Conservation (phyloP, 2,113 vertebrate species). For the Callospermophilus lateralis region DNA sequence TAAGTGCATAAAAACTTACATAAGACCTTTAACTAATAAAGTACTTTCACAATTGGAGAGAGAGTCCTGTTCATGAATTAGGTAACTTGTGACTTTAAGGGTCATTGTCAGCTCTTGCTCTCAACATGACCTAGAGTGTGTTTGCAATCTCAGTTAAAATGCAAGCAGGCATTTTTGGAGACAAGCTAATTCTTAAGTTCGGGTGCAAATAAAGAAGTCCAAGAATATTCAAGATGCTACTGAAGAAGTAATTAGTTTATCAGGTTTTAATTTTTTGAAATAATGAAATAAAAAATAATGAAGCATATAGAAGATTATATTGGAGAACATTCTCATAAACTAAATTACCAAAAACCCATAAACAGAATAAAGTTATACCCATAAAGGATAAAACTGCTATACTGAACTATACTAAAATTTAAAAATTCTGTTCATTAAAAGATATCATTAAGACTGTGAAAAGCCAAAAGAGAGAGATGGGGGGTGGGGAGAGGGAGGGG, state of each 20-base stretch:
- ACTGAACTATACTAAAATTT: neutral
- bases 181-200: neutral
- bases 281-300: neutral
- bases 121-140: neutral
- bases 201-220: neutral
- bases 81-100: neutral
- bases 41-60: neutral
- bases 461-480: neutral
- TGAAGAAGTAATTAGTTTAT: neutral
- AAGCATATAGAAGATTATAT: neutral
- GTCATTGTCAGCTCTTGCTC: neutral
- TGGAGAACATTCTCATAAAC: neutral
- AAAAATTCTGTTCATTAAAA: neutral
- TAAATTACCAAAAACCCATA: neutral
- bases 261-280: neutral
- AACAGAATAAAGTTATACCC: neutral
- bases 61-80: neutral
- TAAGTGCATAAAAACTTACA: neutral
- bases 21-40: neutral
- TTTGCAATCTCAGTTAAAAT: neutral
- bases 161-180: neutral
- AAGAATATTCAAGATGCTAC: neutral
- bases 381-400: constrained; percentile 4
- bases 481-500: neutral
- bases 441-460: neutral